These are phyloP conservation scores for Ceraclea dissimilis DNA, from an alignment of 2,888 invertebrate species.

Conservation along the genomic window DNA sequence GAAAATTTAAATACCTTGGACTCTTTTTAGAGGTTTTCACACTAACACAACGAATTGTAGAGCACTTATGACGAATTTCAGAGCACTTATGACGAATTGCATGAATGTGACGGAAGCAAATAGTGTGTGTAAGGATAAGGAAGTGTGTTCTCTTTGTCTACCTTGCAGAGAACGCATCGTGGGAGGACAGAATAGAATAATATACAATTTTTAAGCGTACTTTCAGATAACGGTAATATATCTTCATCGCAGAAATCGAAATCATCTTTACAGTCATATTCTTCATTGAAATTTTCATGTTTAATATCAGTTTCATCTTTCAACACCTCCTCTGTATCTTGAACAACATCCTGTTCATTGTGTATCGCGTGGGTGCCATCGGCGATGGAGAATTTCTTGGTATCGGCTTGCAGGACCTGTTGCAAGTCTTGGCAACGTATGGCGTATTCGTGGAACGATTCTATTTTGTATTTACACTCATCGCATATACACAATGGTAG, in stretches of 20 bases:
- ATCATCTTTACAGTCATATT: background rate
- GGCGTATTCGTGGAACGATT: background rate
- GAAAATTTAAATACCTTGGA: no score
- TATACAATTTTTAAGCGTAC: background rate
- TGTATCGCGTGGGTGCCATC: background rate
- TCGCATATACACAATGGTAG: background rate
- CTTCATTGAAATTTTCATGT: background rate
- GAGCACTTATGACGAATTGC: no score
- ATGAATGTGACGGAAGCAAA: no score
- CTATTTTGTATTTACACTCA: background rate
- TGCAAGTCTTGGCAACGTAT: background rate
- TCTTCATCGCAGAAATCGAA: background rate
- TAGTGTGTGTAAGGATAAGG: no score
- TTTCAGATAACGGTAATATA: background rate
- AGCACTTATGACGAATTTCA: no score
- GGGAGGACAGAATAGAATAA: no score
- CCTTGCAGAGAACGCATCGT: no score
- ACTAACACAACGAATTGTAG: no score
- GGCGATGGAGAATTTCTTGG: background rate
- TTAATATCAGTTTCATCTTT: background rate
- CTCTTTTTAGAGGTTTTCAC: no score
- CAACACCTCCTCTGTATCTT: background rate
- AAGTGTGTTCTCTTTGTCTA: no score
- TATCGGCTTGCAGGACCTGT: background rate
- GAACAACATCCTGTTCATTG: no score